phyloP scores from a whole-genome alignment of 2,797 vertebrate species.

The Cuculus canorus region DNA sequence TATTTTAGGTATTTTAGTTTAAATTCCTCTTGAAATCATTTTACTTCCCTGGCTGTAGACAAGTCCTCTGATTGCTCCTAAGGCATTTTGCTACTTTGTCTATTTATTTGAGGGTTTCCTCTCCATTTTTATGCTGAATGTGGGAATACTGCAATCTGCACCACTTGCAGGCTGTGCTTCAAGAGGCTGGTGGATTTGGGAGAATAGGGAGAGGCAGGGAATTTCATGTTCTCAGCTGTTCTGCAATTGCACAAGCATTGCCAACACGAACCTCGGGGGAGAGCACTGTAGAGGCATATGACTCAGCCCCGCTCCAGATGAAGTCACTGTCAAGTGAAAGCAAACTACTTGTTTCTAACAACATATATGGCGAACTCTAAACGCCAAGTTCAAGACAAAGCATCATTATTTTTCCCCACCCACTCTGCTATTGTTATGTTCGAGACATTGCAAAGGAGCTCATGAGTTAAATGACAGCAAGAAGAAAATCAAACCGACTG shows the following conservation, averaged over 20 bases:
- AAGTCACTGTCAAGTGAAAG: conserved; percentile 66
- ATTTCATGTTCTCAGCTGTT: neutral
- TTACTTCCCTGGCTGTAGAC: neutral
- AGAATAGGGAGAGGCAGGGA: neutral
- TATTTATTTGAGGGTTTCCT: neutral
- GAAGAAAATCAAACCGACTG: neutral
- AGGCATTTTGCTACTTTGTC: neutral
- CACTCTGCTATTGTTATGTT: neutral
- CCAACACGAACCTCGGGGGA: neutral
- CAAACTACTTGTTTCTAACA: conserved; percentile 47
- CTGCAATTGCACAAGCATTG: neutral
- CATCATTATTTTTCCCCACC: neutral
- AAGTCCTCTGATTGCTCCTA: neutral
- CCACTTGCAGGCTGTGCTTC: neutral
- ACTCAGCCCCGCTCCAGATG: conserved; percentile 68
- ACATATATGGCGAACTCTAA: conserved; percentile 41
- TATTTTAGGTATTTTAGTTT: neutral
- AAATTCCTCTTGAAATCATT: neutral
- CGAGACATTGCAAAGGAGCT: neutral
- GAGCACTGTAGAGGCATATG: conserved; percentile 20
- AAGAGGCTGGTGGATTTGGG: neutral
- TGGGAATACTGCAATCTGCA: neutral
- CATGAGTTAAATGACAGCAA: neutral
- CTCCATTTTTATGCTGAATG: neutral
- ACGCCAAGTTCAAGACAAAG: neutral